Evolutionary conservation across 2,113 vertebrate genomes (phyloP).

Genomic region (Saccopteryx leptura): DNA sequence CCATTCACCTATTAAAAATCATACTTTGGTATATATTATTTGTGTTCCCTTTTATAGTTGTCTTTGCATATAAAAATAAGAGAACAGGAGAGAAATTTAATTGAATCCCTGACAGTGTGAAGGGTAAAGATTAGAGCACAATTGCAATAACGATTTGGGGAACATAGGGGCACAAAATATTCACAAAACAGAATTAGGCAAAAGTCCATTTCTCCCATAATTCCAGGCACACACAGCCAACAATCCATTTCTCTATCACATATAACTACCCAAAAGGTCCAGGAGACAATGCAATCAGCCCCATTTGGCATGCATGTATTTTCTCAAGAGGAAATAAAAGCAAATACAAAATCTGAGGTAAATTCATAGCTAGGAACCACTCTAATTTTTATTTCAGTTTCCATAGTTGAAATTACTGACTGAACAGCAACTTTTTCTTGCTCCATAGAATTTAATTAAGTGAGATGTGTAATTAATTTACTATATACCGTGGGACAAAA

Average conservation of each 20-base stretch:
- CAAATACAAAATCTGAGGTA: constrained; percentile 23
- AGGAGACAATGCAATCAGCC: not conserved
- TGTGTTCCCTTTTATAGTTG: not conserved
- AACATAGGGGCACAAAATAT: not conserved
- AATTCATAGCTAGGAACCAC: not conserved
- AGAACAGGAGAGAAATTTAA: constrained; percentile 4
- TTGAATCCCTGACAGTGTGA: not conserved
- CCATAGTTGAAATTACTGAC: not conserved
- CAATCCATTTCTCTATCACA: not conserved
- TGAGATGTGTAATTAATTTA: not conserved
- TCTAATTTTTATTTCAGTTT: constrained; percentile 18
- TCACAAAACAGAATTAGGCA: not conserved
- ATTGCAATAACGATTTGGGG: not conserved
- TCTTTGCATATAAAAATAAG: constrained; percentile 1
- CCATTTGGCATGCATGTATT: not conserved
- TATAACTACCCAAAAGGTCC: not conserved
- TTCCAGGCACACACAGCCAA: not conserved
- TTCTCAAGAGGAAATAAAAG: constrained; percentile 12
- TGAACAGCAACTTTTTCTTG: not conserved
- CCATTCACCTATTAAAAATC: not conserved
- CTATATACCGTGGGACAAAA: not conserved
- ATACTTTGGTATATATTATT: not conserved
- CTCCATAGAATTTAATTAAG: not conserved
- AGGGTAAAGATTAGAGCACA: not conserved
- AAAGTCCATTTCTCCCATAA: not conserved